Percentiles rank a stretch among this genome's conserved stretches.
phyloP scores from a whole-genome alignment of 2,888 invertebrate species.

The Drosophila quasianomalipes region DNA sequence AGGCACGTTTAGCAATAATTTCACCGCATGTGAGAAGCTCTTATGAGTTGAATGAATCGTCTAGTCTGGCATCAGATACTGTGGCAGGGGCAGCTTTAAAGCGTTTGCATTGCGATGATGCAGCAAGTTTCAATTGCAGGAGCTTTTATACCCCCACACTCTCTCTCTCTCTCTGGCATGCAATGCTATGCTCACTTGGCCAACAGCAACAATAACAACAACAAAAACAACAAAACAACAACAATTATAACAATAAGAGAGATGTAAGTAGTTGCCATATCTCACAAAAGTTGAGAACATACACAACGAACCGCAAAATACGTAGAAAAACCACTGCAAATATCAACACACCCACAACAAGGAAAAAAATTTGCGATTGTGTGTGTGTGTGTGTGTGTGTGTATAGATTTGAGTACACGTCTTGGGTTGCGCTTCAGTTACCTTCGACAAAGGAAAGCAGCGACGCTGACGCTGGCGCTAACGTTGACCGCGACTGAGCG shows the following conservation, averaged over 20 bases:
- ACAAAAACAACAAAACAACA: slow-evolving; percentile 16
- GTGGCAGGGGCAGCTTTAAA: slow-evolving; percentile 15
- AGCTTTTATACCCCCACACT: slow-evolving; percentile 20
- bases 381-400: slow-evolving; percentile 19
- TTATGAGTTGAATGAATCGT: slow-evolving; percentile 39
- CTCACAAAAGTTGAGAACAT: slow-evolving; percentile 28
- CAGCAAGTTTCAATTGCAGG: slow-evolving; percentile 27
- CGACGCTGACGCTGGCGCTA: slow-evolving; percentile 46
- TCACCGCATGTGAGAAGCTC: slow-evolving; percentile 24
- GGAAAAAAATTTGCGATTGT: slow-evolving; percentile 10
- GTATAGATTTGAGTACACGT: slow-evolving; percentile 56
- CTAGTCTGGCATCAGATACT: slow-evolving; percentile 42
- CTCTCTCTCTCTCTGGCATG: background rate
- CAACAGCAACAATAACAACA: slow-evolving; percentile 22
- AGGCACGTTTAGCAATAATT: slow-evolving; percentile 21
- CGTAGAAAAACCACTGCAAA: slow-evolving; percentile 48
- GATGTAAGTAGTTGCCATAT: slow-evolving; percentile 36
- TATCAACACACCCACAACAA: slow-evolving; percentile 45
- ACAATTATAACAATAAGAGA: slow-evolving; percentile 5
- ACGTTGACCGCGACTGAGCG: slow-evolving; percentile 36
- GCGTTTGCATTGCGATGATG: slow-evolving; percentile 43
- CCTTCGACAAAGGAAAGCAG: slow-evolving; percentile 69
- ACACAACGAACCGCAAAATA: slow-evolving; percentile 49
- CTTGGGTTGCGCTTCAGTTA: slow-evolving; percentile 73
- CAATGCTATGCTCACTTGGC: slow-evolving; percentile 52